Conservation (phyloP, 2,888 invertebrate genomes). For the Hirtodrosophila duncani region DNA sequence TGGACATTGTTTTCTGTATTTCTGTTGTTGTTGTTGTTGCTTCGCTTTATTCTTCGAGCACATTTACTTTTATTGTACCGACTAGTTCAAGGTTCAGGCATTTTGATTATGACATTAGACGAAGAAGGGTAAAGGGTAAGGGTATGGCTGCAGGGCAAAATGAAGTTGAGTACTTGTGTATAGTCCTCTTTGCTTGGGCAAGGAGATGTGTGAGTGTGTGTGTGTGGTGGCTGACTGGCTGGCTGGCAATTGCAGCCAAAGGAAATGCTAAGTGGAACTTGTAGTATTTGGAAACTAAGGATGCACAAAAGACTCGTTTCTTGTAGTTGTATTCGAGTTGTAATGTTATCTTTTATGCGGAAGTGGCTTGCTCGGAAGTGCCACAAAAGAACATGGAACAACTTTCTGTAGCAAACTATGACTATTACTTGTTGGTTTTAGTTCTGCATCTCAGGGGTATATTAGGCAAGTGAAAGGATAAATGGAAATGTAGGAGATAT, state of each 20-base stretch:
- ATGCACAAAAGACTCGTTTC: conserved; percentile 24
- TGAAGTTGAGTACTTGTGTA: too few relatives aligned
- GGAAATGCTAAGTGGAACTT: conserved; percentile 10
- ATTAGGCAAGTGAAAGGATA: too few relatives aligned
- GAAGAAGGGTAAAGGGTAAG: neutral
- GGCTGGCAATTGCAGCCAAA: conserved; percentile 22
- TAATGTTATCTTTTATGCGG: conserved; percentile 38
- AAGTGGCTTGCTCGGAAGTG: conserved; percentile 33
- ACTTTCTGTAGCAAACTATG: conserved; percentile 19
- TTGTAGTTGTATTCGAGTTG: conserved; percentile 24
- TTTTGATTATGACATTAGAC: conserved; percentile 37
- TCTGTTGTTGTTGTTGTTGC: conserved; percentile 4
- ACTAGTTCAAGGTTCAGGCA: conserved; percentile 46
- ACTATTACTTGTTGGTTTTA: conserved; percentile 27
- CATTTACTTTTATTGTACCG: conserved; percentile 54
- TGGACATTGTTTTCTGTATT: conserved; percentile 17
- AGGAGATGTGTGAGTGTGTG: too few relatives aligned
- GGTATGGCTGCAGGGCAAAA: too few relatives aligned
- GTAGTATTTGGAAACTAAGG: conserved; percentile 20
- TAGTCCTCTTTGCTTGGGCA: too few relatives aligned
- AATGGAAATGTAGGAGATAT: too few relatives aligned
- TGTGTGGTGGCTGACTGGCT: too few relatives aligned
- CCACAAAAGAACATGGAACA: conserved; percentile 26
- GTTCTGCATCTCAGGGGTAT: neutral
- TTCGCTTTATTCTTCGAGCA: conserved; percentile 8